phyloP scores from a whole-genome alignment of 2,797 vertebrate genomes.

The Oceanodroma leucorhoa region DNA sequence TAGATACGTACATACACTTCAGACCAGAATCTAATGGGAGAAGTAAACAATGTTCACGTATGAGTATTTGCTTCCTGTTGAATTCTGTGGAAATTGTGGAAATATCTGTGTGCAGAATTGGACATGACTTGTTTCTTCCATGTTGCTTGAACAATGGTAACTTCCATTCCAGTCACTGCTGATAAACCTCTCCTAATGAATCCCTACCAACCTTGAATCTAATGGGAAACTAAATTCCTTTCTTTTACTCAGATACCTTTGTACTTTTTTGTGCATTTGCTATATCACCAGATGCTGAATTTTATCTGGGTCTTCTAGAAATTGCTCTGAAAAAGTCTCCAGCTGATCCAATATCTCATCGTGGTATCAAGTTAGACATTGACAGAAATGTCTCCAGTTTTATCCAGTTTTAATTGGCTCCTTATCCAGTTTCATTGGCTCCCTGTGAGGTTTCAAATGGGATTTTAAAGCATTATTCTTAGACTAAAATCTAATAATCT shows the following conservation, averaged over 20 bases:
- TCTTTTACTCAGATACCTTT: background rate
- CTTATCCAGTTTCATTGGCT: background rate
- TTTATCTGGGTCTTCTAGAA: background rate
- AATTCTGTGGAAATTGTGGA: background rate
- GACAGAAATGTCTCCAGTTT: background rate
- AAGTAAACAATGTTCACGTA: background rate
- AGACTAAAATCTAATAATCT: background rate
- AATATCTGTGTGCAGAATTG: background rate
- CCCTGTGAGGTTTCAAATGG: background rate
- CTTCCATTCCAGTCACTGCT: background rate
- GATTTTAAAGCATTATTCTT: background rate
- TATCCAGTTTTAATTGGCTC: background rate
- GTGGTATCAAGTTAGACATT: background rate
- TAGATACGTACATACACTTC: background rate
- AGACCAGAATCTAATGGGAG: background rate
- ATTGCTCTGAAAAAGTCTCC: background rate
- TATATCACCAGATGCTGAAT: background rate
- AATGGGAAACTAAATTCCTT: background rate
- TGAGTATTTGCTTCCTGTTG: background rate
- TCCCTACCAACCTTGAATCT: background rate
- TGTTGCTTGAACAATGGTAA: background rate
- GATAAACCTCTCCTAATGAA: background rate
- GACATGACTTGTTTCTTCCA: background rate
- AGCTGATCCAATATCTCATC: background rate
- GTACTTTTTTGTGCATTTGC: background rate